Percentiles rank a stretch among this genome's conserved stretches.
phyloP scores from a whole-genome alignment of 2,113 vertebrate genomes.

The Anhinga rufa region DNA sequence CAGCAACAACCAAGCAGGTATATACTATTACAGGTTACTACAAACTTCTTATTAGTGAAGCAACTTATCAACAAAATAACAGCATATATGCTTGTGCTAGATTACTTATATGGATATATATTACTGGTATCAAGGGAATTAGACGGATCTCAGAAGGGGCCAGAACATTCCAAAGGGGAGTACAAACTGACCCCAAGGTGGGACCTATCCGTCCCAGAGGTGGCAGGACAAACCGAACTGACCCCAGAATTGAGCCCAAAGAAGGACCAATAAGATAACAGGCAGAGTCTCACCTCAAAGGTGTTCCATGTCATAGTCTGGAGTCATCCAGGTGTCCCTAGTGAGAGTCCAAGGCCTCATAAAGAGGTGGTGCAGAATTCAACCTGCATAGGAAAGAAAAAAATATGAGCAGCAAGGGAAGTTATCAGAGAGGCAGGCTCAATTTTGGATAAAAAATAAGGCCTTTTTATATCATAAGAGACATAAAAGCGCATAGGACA shows the following conservation, averaged over 20 bases:
- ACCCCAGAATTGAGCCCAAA: not conserved
- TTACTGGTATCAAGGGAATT: not conserved
- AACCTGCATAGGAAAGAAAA: not conserved
- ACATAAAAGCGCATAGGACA: rapidly evolving
- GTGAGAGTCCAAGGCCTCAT: not conserved
- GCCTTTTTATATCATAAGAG: not conserved
- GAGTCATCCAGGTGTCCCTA: not conserved
- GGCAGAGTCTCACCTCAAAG: not conserved
- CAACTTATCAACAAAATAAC: not conserved
- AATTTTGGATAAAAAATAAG: not conserved
- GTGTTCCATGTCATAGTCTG: not conserved
- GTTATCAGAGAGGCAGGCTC: not conserved
- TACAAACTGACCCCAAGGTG: not conserved
- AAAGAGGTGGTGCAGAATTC: not conserved
- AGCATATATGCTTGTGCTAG: not conserved
- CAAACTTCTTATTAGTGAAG: not conserved
- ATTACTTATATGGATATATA: not conserved
- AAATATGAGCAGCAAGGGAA: not conserved
- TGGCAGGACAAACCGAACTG: not conserved
- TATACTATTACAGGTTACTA: not conserved
- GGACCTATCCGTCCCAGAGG: not conserved
- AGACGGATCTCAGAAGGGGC: not conserved
- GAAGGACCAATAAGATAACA: not conserved
- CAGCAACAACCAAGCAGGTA: not conserved
- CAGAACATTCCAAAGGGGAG: not conserved